Base-by-base conservation (phyloP, 2,113 vertebrate species). In the Stictonetta naevosa region DNA sequence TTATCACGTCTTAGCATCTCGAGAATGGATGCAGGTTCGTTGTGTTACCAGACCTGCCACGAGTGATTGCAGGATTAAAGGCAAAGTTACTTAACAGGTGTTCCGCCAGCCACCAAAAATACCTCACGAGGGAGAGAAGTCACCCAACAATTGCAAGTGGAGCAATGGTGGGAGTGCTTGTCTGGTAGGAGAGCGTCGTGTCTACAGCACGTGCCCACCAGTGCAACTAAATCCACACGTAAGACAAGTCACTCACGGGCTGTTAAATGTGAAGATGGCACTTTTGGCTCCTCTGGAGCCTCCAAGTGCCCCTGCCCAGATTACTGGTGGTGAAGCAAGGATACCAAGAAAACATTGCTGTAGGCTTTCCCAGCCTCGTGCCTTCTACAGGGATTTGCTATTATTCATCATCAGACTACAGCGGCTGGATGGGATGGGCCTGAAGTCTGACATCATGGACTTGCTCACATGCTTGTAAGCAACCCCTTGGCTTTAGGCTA, bases 41-140 rank as follows among this genome's bases (percentile, higher is more conserved):
- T 92, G 46, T 83, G 59, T 88, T 88, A 94, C 83, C n/a, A 73
- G 88, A 56, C 80, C 94, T 93, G 55, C 59, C 53, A 36, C 62
- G 63, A 90, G 76, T 66, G 83, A 94, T 93, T 68, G 86, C 56
- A 29, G 94, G 92, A 95, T 95, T 90, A 97, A 96, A 82, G 53
- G 44, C 75, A 66, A 67, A 83, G 46, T 94, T 88, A 73, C 64
- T 90, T 94, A 94, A 86, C 76, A 93, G 88, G 72, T 93, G 48
- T 86, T 93, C 76, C 36, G 86, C 77, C 75, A 95, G 34, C 60
- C 64, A 92, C 76, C 85, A 93, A 88, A 96, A 95, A 81, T 93
- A 95, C 59, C 38, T 92, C 40, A 36, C 33, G 76, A 71, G n/a
- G 40, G n/a, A 92, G 79, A 86, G 79, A 53, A 64, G 69, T 53